These are phyloP conservation scores for Allolobophora icterica DNA, from an alignment of 2,888 invertebrate species.

Conservation along the genomic window DNA sequence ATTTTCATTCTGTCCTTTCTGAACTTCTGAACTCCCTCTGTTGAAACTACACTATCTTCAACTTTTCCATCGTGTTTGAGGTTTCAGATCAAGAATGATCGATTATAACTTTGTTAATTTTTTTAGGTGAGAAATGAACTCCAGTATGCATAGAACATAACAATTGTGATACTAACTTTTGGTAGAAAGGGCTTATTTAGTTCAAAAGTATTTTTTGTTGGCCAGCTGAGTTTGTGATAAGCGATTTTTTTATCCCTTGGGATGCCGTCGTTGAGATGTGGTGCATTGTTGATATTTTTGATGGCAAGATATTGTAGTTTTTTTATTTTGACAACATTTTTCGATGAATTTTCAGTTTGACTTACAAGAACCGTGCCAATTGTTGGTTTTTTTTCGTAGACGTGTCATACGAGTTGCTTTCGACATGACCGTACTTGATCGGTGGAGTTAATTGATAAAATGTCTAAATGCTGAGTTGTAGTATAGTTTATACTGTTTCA, in stretches of 20 bases:
- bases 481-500: no score
- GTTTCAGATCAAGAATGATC: neutral
- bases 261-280: neutral
- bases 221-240: neutral
- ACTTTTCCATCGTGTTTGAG: neutral
- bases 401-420: neutral
- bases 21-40: no score
- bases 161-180: neutral
- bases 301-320: neutral
- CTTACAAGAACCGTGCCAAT: neutral
- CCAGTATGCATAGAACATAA: neutral
- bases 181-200: neutral
- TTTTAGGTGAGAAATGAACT: neutral
- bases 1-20: no score
- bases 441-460: neutral
- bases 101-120: neutral
- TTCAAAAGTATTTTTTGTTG: conserved; percentile 1
- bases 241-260: neutral
- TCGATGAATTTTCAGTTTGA: neutral
- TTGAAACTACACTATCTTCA: neutral
- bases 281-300: neutral
- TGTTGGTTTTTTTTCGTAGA: neutral
- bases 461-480: neutral
- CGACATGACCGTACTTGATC: neutral
- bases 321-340: neutral